Evolutionary conservation across 23 tunicate genomes (phyloP).

Genomic region (Aplidium turbinatum): DNA sequence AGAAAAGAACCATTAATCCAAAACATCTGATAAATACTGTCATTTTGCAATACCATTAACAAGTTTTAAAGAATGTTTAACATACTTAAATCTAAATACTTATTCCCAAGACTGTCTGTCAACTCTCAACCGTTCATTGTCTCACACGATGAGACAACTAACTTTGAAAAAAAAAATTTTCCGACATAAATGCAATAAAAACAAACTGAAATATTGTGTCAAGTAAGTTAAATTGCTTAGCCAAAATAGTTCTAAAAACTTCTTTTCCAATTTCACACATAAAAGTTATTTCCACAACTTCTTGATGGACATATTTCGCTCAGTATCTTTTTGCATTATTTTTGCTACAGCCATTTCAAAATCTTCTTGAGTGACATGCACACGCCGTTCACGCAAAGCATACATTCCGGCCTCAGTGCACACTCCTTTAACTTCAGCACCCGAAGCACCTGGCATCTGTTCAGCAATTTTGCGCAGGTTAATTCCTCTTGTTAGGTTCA

Average conservation of each 20-base stretch:
- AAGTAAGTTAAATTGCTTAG: background rate
- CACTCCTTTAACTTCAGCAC: slow-evolving; percentile 98
- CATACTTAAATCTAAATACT: no score
- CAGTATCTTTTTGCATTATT: slow-evolving; percentile 99
- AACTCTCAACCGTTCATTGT: no score
- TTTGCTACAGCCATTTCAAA: slow-evolving; percentile 99
- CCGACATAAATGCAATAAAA: no score
- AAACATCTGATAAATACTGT: no score
- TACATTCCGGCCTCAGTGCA: slow-evolving; percentile 99
- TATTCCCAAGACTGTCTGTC: no score
- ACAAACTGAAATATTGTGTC: no score
- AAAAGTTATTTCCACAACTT: slow-evolving; percentile 98
- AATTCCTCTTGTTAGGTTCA: slow-evolving; percentile 99
- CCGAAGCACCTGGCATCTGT: slow-evolving; percentile 99
- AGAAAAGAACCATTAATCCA: no score
- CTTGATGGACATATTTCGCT: slow-evolving; percentile 96
- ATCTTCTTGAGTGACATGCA: slow-evolving; percentile 99
- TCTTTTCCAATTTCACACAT: background rate
- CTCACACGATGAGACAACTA: no score
- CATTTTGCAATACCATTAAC: no score
- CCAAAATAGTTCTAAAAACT: background rate
- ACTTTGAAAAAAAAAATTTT: no score
- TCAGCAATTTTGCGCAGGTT: slow-evolving; percentile 96
- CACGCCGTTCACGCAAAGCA: slow-evolving; percentile 97
- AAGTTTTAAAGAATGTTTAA: no score